These are phyloP conservation scores for Theretra japonica DNA, from an alignment of 2,888 invertebrate species.

Conservation along the genomic window DNA sequence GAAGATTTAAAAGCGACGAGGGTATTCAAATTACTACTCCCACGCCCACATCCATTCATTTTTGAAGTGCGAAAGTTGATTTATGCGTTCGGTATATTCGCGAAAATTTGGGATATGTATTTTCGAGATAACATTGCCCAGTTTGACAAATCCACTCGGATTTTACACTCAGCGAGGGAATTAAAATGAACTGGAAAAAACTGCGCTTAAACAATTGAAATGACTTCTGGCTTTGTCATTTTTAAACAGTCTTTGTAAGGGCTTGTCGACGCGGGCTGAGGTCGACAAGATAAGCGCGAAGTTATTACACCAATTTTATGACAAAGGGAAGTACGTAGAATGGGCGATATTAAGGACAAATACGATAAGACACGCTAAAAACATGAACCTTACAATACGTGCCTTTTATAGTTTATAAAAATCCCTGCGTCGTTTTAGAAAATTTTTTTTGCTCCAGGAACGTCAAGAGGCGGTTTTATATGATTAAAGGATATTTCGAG, in stretches of 20 bases:
- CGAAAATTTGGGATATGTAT: background rate
- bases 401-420: background rate
- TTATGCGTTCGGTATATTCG: background rate
- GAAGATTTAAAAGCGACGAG: background rate
- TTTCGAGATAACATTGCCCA: conserved; percentile 9
- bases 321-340: conserved; percentile 1
- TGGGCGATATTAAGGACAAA: background rate
- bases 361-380: background rate
- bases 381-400: background rate
- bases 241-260: conserved; percentile 10
- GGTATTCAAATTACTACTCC: background rate
- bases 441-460: too few species aligned
- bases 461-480: too few species aligned
- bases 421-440: background rate
- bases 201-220: background rate
- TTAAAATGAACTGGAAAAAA: background rate
- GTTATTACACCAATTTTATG: conserved; percentile 22
- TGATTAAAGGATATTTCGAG: too few species aligned
- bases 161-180: background rate
- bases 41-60: background rate
- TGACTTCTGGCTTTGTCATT: background rate
- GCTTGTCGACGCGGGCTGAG: conserved; percentile 7
- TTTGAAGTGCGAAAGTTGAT: background rate
- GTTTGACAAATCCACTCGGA: background rate
- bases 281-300: conserved; percentile 25